Conservation (phyloP, 2,113 vertebrate genomes). For the Brevimyrus niger region DNA sequence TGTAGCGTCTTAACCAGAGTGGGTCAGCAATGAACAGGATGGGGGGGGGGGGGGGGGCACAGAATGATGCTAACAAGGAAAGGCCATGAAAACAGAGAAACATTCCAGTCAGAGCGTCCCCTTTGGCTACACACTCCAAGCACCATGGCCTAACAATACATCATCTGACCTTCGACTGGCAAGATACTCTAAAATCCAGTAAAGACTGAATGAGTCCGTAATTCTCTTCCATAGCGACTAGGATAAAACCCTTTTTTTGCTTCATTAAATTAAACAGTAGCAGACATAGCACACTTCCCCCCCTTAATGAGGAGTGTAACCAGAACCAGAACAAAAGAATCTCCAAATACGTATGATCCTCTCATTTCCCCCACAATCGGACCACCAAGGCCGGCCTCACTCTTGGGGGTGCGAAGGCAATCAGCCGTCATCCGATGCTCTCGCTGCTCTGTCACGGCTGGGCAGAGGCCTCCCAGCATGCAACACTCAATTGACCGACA, state of each 20-base stretch:
- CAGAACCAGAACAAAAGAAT: background rate
- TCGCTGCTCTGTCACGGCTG: background rate
- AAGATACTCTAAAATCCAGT: background rate
- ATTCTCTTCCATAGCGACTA: background rate
- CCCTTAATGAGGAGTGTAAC: background rate
- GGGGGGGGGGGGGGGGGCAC: background rate
- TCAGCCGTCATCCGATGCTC: background rate
- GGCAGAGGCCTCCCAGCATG: background rate
- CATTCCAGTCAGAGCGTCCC: background rate
- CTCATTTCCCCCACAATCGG: background rate
- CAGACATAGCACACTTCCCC: background rate
- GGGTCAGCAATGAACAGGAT: background rate
- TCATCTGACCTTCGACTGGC: background rate
- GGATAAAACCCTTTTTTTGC: background rate
- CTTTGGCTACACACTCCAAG: background rate
- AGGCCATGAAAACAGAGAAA: background rate
- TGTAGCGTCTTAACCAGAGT: background rate
- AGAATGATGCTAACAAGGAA: background rate
- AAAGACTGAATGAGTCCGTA: background rate
- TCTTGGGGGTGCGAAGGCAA: too few species aligned
- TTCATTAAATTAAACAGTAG: background rate
- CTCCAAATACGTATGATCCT: background rate
- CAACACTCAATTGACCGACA: conserved; percentile 27
- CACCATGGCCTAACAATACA: background rate
- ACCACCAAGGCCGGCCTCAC: background rate